Evolutionary conservation across 2,113 vertebrate species (phyloP), one percentile per base, ranked within the genome.

Genomic region (Excalfactoria chinensis): DNA sequence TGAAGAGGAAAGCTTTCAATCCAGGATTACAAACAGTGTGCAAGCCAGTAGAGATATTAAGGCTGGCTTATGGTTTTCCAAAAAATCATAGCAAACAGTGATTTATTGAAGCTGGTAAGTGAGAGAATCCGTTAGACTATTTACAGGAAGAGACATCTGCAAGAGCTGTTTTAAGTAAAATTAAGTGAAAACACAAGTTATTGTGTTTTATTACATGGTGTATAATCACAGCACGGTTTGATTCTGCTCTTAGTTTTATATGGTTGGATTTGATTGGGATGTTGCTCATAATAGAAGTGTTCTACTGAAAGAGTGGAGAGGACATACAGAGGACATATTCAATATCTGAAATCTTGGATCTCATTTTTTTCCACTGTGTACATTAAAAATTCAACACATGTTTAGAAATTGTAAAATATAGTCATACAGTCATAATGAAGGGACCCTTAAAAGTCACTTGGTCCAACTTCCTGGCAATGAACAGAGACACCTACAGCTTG

Each of bases 341-440:
- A 72, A 7, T 37, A 83, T 53, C 40, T 89, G 18, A 15, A 43
- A 34, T 14, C 25, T 35, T 51, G 6, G 11, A 53, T 48, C 56
- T 78, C 34, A n/a, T 89, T 81, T 66, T 73, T 82, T 72, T 26
- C 12, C 9, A 58, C 6, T 0, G 0, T 41, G 2, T 20, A 60
- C 34, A 78, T 64, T 71, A 88, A 41, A 60, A 81, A 73, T 15
- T 0, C 8, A 63, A 80, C 0, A 84, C 74, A 58, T 18, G 8
- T 18, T 86, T 74, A 81, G 19, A 75, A 86, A 89, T 13, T n/a
- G 13, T 63, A 64, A 78, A 90, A n/a, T 53, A 53, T 15, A 30
- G 51, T 30, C 51, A 30, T 30, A 53, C 26, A 53, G 9, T 53
- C 51, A 53, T 53, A 53, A 28, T 53, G 15, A 53, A 53, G 51